phyloP scores from a whole-genome alignment of 2,113 vertebrate species.

The Shinisaurus crocodilurus region DNA sequence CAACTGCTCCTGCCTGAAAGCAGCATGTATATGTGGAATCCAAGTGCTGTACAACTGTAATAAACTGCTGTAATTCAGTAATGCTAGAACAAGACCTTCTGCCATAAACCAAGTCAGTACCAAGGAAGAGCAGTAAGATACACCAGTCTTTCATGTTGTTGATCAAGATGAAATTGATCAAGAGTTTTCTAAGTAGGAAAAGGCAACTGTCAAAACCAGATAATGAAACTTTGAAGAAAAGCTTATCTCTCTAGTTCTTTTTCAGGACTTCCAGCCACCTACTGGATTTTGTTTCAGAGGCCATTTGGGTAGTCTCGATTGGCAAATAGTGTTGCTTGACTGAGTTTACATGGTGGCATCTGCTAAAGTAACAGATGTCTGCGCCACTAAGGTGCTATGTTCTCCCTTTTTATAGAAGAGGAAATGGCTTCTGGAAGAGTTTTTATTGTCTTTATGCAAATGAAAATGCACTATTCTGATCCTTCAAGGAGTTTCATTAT shows the following conservation, averaged over 20 bases:
- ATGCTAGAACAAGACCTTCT: not conserved
- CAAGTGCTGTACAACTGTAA: not conserved
- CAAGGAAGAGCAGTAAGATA: conserved; percentile 12
- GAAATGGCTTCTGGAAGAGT: conserved; percentile 78
- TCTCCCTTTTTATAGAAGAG: conserved; percentile 79
- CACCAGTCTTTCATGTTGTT: conserved; percentile 31
- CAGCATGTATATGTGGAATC: not conserved
- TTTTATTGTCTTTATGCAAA: conserved; percentile 84
- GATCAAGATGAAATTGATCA: conserved; percentile 29
- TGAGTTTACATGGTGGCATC: conserved; percentile 75
- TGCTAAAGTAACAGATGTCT: conserved; percentile 84
- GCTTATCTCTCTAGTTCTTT: conserved; percentile 42
- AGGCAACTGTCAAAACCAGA: conserved; percentile 45
- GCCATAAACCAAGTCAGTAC: not conserved
- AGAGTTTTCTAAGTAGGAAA: conserved; percentile 10
- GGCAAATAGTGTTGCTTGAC: conserved; percentile 67
- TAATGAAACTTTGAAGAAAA: conserved; percentile 50
- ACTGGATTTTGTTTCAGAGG: conserved; percentile 67
- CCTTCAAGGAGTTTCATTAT: conserved; percentile 75
- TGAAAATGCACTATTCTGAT: conserved; percentile 73
- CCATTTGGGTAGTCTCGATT: conserved; percentile 64
- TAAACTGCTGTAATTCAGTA: not conserved
- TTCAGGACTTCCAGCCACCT: conserved; percentile 57
- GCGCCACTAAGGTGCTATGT: conserved; percentile 81
- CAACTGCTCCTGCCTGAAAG: not conserved